Conservation (phyloP, 2,113 vertebrate genomes). For the Pithys albifrons region DNA sequence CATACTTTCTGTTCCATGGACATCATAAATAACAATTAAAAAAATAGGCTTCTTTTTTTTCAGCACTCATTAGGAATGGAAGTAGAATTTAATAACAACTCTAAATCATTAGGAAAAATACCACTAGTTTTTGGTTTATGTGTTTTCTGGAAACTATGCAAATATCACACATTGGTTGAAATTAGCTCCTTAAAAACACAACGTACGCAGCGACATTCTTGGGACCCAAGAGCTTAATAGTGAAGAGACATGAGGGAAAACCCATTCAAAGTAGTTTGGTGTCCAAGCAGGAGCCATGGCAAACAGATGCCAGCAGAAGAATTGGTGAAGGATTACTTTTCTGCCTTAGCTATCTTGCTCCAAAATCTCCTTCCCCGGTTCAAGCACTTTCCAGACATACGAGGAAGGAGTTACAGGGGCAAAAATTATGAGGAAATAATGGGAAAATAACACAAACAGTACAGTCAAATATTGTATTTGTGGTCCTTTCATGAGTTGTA, state of each 20-base stretch:
- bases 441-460: not conserved
- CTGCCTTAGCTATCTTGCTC: not conserved
- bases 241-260: not conserved
- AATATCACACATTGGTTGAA: not conserved
- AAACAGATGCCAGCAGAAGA: not conserved
- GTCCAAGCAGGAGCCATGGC: not conserved
- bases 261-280: not conserved
- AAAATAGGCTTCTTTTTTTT: not conserved
- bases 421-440: not conserved
- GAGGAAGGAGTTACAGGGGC: not conserved
- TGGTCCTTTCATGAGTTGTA: rapidly evolving
- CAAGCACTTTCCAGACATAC: not conserved
- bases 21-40: not conserved
- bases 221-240: rapidly evolving
- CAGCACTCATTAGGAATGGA: not conserved
- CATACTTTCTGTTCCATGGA: not conserved
- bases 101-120: not conserved
- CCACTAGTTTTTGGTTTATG: not conserved
- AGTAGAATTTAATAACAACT: not conserved
- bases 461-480: not conserved
- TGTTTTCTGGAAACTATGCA: not conserved
- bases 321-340: not conserved
- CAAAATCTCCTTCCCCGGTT: not conserved
- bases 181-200: not conserved
- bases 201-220: rapidly evolving